These are phyloP conservation scores for Archegozetes longisetosus DNA, from an alignment of 1,140 invertebrate genomes.

Conservation along the genomic window DNA sequence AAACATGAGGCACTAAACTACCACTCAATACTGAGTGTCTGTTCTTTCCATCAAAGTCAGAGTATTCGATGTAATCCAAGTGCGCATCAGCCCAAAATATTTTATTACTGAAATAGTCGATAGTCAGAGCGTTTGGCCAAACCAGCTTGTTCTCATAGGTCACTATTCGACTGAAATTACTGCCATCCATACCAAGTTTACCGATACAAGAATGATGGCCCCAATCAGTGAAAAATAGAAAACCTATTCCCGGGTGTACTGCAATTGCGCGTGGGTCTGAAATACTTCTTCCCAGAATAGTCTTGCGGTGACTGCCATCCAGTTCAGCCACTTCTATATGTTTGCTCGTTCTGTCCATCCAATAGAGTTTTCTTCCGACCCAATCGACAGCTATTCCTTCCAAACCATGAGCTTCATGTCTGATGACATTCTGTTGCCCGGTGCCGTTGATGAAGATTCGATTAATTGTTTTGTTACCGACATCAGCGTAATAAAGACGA, in stretches of 20 bases:
- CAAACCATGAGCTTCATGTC: conserved; percentile 80
- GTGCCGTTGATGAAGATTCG: conserved; percentile 38
- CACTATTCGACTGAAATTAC: conserved; percentile 70
- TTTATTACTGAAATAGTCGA: conserved; percentile 88
- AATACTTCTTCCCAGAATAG: conserved; percentile 59
- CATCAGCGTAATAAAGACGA: conserved; percentile 84
- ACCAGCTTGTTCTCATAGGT: conserved; percentile 87
- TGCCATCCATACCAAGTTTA: conserved; percentile 93
- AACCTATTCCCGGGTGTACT: conserved; percentile 76
- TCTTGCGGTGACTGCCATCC: conserved; percentile 77
- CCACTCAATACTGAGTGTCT: conserved; percentile 64
- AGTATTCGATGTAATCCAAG: conserved; percentile 86
- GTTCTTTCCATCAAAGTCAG: conserved; percentile 73
- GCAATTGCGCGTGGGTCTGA: conserved; percentile 82
- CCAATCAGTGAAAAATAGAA: conserved; percentile 91
- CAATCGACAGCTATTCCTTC: conserved; percentile 94
- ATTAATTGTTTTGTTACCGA: conserved; percentile 72
- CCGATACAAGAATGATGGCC: conserved; percentile 88
- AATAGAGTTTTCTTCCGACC: conserved; percentile 89
- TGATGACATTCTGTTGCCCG: conserved; percentile 58
- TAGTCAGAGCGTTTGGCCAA: conserved; percentile 93
- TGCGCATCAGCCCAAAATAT: conserved; percentile 97
- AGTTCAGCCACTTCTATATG: conserved; percentile 78
- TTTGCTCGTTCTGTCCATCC: conserved; percentile 89
- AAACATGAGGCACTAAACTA: conserved; percentile 69